Conservation (phyloP, 2,113 vertebrate species). For the Brachyhypopomus gauderio region DNA sequence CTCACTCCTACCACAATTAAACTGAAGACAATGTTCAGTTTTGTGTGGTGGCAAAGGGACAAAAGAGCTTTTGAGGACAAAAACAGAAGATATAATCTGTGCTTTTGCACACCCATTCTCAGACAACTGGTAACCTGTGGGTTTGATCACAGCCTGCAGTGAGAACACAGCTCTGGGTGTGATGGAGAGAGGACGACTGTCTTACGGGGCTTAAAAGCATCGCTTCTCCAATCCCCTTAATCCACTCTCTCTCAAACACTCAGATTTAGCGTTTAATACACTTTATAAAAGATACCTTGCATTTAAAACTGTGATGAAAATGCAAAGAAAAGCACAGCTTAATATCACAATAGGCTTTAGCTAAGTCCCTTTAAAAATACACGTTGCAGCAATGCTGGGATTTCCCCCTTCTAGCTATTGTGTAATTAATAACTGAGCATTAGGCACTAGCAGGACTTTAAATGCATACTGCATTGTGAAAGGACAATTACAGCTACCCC, state of each 20-base stretch:
- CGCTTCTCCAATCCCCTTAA: slow-evolving; percentile 74
- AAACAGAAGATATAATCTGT: not conserved
- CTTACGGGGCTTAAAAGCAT: slow-evolving; percentile 71
- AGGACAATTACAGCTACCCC: slow-evolving; percentile 46
- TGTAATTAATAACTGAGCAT: slow-evolving; percentile 66
- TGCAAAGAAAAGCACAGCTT: slow-evolving; percentile 72
- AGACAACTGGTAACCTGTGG: not conserved
- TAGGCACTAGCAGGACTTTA: slow-evolving; percentile 55
- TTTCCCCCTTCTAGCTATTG: slow-evolving; percentile 45
- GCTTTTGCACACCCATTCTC: not conserved
- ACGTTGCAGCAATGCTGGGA: slow-evolving; percentile 54
- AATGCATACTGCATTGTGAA: slow-evolving; percentile 43
- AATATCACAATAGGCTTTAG: slow-evolving; percentile 66
- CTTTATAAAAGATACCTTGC: slow-evolving; percentile 70
- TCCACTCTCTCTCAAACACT: slow-evolving; percentile 69
- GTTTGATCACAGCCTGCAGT: slow-evolving; percentile 32
- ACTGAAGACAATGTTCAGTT: not conserved
- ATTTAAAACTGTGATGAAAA: slow-evolving; percentile 69
- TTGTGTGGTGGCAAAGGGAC: not conserved
- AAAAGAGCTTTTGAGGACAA: not conserved
- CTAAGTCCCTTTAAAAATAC: slow-evolving; percentile 60
- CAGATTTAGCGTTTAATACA: slow-evolving; percentile 75
- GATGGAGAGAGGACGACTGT: slow-evolving; percentile 59
- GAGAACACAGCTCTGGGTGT: slow-evolving; percentile 55
- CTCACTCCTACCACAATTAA: no score